A percentile compares a stretch with the other conserved stretches of the same genome.
Evolutionary conservation across 2,113 vertebrate species (phyloP).

Genomic region (Callaeas wilsoni): DNA sequence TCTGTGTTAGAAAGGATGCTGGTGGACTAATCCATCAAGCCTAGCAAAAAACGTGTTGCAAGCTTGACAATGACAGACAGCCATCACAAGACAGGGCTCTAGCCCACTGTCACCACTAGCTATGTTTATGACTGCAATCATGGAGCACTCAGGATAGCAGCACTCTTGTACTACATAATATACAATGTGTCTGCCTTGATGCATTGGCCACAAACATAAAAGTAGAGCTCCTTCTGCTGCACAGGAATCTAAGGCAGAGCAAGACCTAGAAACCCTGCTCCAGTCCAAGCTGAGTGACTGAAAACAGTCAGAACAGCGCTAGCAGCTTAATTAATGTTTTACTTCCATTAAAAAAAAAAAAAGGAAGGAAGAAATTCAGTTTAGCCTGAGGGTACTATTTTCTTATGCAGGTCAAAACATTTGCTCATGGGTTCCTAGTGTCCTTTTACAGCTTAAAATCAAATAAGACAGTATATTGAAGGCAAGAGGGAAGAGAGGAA

Average conservation of each 20-base stretch:
- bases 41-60: neutral
- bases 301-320: neutral
- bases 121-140: neutral
- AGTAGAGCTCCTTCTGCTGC: neutral
- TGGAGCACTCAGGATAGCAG: neutral
- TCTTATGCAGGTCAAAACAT: neutral
- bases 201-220: neutral
- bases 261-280: neutral
- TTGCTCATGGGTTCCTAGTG: neutral
- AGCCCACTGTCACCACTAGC: neutral
- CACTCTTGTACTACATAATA: neutral
- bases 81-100: accelerated
- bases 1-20: neutral
- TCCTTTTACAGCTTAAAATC: neutral
- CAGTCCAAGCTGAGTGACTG: neutral
- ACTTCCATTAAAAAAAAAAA: neutral
- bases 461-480: neutral
- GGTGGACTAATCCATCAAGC: neutral
- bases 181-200: neutral
- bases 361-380: neutral
- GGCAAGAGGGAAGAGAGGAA: neutral
- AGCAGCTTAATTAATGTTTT: neutral
- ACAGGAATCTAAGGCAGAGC: neutral
- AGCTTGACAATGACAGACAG: neutral
- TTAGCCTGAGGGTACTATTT: neutral